Conservation (phyloP, 1,140 invertebrate species). For the Cydia strobilella region DNA sequence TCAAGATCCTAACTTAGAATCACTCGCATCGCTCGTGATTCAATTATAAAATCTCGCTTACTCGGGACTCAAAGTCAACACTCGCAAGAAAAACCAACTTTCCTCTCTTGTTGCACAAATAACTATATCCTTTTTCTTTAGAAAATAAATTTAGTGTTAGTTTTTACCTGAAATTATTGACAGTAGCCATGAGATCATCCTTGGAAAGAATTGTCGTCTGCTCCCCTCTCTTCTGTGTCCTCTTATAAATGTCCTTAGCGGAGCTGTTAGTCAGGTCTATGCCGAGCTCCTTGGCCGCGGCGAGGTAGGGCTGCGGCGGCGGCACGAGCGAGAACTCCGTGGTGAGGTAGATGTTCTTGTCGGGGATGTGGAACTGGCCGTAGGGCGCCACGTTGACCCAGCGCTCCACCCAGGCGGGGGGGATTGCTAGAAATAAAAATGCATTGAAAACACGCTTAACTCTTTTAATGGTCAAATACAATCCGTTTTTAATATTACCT, state of each 20-base stretch:
- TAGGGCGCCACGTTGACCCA: constrained; percentile 82
- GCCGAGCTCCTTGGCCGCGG: constrained; percentile 53
- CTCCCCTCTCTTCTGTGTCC: constrained; percentile 37
- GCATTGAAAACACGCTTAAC: too few relatives aligned
- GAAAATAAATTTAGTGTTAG: not conserved
- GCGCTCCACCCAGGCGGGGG: constrained; percentile 79
- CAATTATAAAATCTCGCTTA: too few relatives aligned
- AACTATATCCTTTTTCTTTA: not conserved
- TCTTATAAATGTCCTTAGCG: constrained; percentile 60
- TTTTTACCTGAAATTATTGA: constrained; percentile 67
- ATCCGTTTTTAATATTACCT: too few relatives aligned
- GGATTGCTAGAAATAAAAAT: constrained; percentile 62
- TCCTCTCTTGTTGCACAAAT: too few relatives aligned
- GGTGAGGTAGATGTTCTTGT: constrained; percentile 91
- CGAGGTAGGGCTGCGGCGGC: constrained; percentile 53
- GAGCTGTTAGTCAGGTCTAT: constrained; percentile 54
- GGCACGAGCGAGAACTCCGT: constrained; percentile 87
- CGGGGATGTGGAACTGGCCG: constrained; percentile 85
- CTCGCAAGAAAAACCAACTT: too few relatives aligned
- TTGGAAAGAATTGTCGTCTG: constrained; percentile 49
- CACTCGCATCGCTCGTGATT: too few relatives aligned
- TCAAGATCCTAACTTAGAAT: too few relatives aligned
- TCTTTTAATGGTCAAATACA: too few relatives aligned
- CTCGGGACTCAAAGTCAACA: too few relatives aligned
- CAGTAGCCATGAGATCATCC: constrained; percentile 65